Percentiles rank a stretch among this genome's conserved stretches.
phyloP scores from a whole-genome alignment of 2,888 invertebrate genomes.

The Micropterix aruncella region DNA sequence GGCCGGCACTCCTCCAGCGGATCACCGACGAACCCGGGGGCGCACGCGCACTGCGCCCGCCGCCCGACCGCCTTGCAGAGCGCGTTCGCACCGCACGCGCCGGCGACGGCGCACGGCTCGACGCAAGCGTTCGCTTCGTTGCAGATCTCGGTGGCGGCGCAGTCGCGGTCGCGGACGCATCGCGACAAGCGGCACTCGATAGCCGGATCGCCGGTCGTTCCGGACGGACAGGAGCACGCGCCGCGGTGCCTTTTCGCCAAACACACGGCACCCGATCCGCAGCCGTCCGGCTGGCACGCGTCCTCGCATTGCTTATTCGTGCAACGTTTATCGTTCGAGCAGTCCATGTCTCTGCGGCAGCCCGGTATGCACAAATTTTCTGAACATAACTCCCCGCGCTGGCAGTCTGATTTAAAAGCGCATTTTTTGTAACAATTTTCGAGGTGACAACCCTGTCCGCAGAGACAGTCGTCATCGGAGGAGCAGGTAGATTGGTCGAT shows the following conservation, averaged over 20 bases:
- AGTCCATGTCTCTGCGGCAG: constrained; percentile 67
- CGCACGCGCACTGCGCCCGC: constrained; percentile 71
- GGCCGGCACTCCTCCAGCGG: constrained; percentile 61
- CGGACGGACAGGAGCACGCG: constrained; percentile 77
- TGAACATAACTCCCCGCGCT: constrained; percentile 62
- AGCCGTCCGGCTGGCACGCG: constrained; percentile 55
- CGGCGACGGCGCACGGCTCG: constrained; percentile 65
- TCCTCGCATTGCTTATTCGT: constrained; percentile 50
- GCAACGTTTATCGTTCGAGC: constrained; percentile 64
- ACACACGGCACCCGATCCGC: constrained; percentile 71
- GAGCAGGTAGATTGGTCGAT: constrained; percentile 63
- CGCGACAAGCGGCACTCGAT: constrained; percentile 63
- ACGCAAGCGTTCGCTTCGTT: constrained; percentile 53
- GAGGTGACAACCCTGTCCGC: constrained; percentile 64
- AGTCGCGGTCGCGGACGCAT: constrained; percentile 63
- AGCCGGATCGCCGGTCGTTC: constrained; percentile 68
- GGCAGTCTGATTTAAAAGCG: constrained; percentile 51
- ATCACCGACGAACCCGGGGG: constrained; percentile 66
- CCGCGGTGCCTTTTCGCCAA: constrained; percentile 67
- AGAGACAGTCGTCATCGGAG: constrained; percentile 54
- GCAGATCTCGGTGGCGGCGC: constrained; percentile 65
- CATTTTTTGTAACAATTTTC: constrained; percentile 65
- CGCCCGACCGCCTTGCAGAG: constrained; percentile 69
- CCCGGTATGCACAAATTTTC: constrained; percentile 63
- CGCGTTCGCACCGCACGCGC: constrained; percentile 71